These are phyloP conservation scores for Blera fallax DNA, from an alignment of 2,888 invertebrate genomes.

Conservation along the genomic window DNA sequence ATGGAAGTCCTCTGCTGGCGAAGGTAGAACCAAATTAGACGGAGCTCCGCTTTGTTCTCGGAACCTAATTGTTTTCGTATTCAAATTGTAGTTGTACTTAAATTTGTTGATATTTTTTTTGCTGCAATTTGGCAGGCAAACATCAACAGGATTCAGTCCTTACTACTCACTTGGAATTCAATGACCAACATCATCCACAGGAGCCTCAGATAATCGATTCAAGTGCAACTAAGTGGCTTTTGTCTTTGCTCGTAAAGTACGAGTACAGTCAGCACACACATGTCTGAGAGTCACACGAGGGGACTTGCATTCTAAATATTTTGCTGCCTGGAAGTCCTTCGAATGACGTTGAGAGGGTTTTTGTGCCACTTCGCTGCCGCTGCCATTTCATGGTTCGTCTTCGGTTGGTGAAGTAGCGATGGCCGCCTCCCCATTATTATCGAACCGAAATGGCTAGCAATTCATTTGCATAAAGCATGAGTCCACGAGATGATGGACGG, in stretches of 20 bases:
- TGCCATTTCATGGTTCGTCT: slow-evolving; percentile 18
- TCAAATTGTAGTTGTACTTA: not conserved
- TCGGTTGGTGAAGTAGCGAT: not conserved
- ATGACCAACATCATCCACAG: slow-evolving; percentile 42
- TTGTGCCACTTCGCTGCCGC: slow-evolving; percentile 26
- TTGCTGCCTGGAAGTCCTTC: slow-evolving; percentile 35
- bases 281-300: too few species aligned
- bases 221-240: slow-evolving; percentile 60
- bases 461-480: not conserved
- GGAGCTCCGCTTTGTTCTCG: slow-evolving; percentile 1
- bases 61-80: slow-evolving; percentile 13
- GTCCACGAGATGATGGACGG: not conserved
- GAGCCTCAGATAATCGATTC: slow-evolving; percentile 53
- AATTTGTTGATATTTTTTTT: not conserved
- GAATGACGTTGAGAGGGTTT: slow-evolving; percentile 21
- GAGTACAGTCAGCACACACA: not conserved
- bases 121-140: not conserved
- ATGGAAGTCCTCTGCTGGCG: not conserved
- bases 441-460: not conserved
- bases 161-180: slow-evolving; percentile 24
- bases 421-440: not conserved
- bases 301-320: slow-evolving; percentile 43
- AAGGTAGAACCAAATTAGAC: slow-evolving; percentile 21
- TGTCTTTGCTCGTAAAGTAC: slow-evolving; percentile 42
- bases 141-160: not conserved